phyloP scores from a whole-genome alignment of 2,797 vertebrate genomes.

The Lacerta bilineata region DNA sequence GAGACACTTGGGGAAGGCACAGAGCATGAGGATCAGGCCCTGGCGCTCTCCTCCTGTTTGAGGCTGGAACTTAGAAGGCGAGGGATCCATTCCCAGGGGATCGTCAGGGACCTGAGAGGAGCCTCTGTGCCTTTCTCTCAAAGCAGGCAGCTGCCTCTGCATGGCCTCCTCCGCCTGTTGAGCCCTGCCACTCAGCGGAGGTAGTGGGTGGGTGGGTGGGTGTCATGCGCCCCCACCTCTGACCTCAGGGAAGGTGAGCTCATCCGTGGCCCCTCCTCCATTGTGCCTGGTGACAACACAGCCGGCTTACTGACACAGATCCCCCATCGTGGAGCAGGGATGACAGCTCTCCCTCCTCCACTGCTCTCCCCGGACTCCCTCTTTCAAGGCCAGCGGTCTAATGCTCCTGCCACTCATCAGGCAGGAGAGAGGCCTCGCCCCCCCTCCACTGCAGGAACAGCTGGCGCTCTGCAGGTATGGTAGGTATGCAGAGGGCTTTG shows the following conservation, averaged over 20 bases:
- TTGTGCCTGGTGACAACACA: not conserved
- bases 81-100: not conserved
- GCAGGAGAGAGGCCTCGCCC: not conserved
- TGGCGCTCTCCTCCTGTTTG: not conserved
- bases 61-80: not conserved
- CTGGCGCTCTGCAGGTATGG: conserved; percentile 30
- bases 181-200: not conserved
- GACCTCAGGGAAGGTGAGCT: not conserved
- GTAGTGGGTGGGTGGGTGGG: not conserved
- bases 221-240: too few species aligned
- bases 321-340: not conserved
- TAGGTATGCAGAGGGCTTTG: conserved; percentile 2
- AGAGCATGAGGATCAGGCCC: too few species aligned
- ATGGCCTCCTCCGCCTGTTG: not conserved
- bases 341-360: not conserved
- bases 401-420: not conserved
- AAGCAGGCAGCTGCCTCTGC: not conserved
- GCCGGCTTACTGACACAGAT: too few species aligned
- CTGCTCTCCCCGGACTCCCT: too few species aligned
- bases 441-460: not conserved
- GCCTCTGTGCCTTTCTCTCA: too few species aligned
- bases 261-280: not conserved
- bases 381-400: not conserved
- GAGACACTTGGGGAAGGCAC: too few species aligned
- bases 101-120: not conserved